Percentiles rank a stretch among this genome's conserved stretches.
phyloP scores from a whole-genome alignment of 2,888 invertebrate species.

The Frankliniella intonsa region DNA sequence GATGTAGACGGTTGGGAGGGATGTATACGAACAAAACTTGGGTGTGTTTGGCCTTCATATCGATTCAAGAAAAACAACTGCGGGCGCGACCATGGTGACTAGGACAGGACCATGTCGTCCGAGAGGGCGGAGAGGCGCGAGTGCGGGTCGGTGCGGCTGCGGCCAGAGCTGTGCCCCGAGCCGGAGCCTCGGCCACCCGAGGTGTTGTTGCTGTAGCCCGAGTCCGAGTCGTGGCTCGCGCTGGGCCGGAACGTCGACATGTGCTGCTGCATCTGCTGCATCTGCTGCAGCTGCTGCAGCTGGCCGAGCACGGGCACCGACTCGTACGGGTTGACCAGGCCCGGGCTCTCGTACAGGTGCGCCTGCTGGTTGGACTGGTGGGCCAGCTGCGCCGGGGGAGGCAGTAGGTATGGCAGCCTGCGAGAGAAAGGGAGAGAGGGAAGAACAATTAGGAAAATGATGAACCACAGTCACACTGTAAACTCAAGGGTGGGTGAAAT shows the following conservation, averaged over 20 bases:
- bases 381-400: conserved; percentile 43
- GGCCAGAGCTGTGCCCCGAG: background rate
- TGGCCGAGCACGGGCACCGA: conserved; percentile 60
- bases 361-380: conserved; percentile 45
- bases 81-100: background rate
- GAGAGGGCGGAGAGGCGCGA: background rate
- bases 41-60: background rate
- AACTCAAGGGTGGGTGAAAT: too few relatives aligned
- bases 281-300: conserved; percentile 33
- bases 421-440: conserved; percentile 44
- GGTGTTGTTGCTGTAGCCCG: conserved; percentile 78
- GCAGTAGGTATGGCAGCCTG: conserved; percentile 45
- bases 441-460: conserved; percentile 32
- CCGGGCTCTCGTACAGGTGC: conserved; percentile 43
- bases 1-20: too few relatives aligned
- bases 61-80: background rate
- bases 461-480: too few relatives aligned
- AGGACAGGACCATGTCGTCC: conserved; percentile 17
- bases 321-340: conserved; percentile 53
- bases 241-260: conserved; percentile 47
- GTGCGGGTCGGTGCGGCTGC: conserved; percentile 16
- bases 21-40: too few relatives aligned
- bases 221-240: conserved; percentile 75
- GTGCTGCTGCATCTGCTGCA: conserved; percentile 38
- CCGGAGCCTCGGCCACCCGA: conserved; percentile 58